phyloP scores from a whole-genome alignment of 2,888 invertebrate genomes.

The Plagodis pulveraria region DNA sequence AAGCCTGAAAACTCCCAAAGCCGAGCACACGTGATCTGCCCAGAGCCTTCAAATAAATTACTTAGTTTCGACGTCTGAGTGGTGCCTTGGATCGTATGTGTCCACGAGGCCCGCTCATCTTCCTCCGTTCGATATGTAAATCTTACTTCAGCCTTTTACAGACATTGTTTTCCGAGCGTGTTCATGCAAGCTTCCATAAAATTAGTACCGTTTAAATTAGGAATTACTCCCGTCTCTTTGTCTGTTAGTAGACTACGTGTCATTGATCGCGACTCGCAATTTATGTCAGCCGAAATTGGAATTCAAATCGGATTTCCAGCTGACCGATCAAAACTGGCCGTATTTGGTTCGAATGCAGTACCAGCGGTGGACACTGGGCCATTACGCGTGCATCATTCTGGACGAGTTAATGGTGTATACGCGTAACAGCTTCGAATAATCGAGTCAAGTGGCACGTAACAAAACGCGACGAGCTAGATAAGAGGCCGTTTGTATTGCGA shows the following conservation, averaged over 20 bases:
- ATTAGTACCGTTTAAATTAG: slow-evolving; percentile 20
- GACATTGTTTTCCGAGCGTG: slow-evolving; percentile 1
- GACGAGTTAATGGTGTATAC: slow-evolving; percentile 7
- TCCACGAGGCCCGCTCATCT: slow-evolving; percentile 28
- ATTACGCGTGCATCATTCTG: slow-evolving; percentile 15
- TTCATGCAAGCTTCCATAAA: slow-evolving; percentile 6
- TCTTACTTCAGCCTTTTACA: slow-evolving; percentile 25
- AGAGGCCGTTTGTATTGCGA: slow-evolving; percentile 3
- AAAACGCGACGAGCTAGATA: slow-evolving; percentile 5
- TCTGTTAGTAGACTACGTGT: slow-evolving; percentile 13
- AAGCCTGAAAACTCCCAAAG: slow-evolving; percentile 49
- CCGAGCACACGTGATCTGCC: slow-evolving; percentile 47
- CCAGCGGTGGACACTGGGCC: slow-evolving; percentile 6
- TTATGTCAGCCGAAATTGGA: slow-evolving; percentile 24
- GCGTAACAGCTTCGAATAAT: slow-evolving; percentile 4
- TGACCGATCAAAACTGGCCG: slow-evolving; percentile 20
- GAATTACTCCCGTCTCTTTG: slow-evolving; percentile 6
- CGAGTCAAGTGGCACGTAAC: slow-evolving; percentile 15
- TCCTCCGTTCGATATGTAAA: slow-evolving; percentile 29
- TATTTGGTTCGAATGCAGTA: slow-evolving; percentile 9
- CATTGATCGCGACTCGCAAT: slow-evolving; percentile 13
- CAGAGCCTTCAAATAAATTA: slow-evolving; percentile 50
- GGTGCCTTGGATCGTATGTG: slow-evolving; percentile 26
- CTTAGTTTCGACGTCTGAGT: slow-evolving; percentile 52
- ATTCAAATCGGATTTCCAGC: slow-evolving; percentile 24